These are phyloP conservation scores for Drepanosiphum platanoidis DNA, from an alignment of 2,888 invertebrate genomes.

Conservation along the genomic window DNA sequence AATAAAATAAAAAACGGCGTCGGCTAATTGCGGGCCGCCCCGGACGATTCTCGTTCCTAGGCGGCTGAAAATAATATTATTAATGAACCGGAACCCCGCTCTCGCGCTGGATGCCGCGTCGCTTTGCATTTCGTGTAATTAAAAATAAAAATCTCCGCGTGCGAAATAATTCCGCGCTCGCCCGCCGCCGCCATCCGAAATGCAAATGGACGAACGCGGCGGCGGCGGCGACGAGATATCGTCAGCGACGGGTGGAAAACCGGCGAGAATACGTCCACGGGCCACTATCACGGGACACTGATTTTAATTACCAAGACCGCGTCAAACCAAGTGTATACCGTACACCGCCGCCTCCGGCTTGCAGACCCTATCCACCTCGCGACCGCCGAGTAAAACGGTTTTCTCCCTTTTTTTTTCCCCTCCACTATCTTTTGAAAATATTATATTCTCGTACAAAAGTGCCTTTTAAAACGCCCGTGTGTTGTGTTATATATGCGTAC, in stretches of 20 bases:
- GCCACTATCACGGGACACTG: conserved; percentile 26
- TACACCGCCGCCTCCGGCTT: not conserved
- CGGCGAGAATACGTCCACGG: not conserved
- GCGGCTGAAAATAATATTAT: conserved; percentile 36
- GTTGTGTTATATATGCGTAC: too few species aligned
- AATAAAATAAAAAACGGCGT: not conserved
- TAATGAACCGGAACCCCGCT: conserved; percentile 26
- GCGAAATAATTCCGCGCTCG: conserved; percentile 15
- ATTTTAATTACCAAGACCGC: conserved; percentile 44
- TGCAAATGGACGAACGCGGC: conserved; percentile 20
- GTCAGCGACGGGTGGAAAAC: too few species aligned
- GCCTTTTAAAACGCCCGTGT: not conserved
- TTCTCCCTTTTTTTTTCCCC: not conserved
- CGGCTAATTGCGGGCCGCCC: conserved; percentile 13
- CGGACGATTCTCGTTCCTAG: not conserved
- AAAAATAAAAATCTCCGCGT: conserved; percentile 37
- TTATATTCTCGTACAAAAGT: conserved; percentile 23
- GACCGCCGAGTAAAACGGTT: not conserved
- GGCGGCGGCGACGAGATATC: not conserved
- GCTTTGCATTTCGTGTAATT: conserved; percentile 45
- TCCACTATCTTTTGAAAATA: not conserved
- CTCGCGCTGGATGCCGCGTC: conserved; percentile 12
- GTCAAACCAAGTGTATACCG: not conserved
- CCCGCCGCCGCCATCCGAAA: conserved; percentile 6
- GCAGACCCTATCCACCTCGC: not conserved